These are phyloP conservation scores for Calephelis nemesis DNA, from an alignment of 1,140 invertebrate species.

Conservation along the genomic window DNA sequence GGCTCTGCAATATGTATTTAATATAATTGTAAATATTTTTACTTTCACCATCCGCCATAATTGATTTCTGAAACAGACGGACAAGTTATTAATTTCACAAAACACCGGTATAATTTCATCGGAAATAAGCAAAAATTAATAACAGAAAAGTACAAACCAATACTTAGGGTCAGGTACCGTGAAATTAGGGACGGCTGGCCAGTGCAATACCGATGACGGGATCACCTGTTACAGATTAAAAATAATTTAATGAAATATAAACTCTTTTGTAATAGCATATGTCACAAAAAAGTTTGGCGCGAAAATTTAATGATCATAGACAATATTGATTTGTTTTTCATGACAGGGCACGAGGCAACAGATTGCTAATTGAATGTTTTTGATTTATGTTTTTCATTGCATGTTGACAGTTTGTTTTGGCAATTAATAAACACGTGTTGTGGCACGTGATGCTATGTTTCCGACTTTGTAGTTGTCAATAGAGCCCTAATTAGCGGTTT, in stretches of 20 bases:
- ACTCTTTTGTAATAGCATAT: not conserved
- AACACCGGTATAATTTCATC: slow-evolving; percentile 31
- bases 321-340: slow-evolving; percentile 16
- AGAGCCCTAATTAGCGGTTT: too few species aligned
- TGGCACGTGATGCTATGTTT: too few species aligned
- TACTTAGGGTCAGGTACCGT: slow-evolving; percentile 35
- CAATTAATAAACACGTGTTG: too few species aligned
- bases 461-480: too few species aligned
- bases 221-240: slow-evolving; percentile 2
- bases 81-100: slow-evolving; percentile 25
- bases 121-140: slow-evolving; percentile 48
- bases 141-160: slow-evolving; percentile 48
- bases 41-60: not conserved
- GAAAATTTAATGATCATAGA: not conserved
- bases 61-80: slow-evolving; percentile 22
- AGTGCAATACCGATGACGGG: not conserved
- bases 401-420: slow-evolving; percentile 1
- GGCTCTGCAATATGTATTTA: too few species aligned
- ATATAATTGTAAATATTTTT: not conserved
- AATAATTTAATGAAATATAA: not conserved
- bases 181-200: slow-evolving; percentile 39
- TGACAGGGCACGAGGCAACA: slow-evolving; percentile 13
- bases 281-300: not conserved
- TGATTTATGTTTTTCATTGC: slow-evolving; percentile 8
- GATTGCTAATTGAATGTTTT: slow-evolving; percentile 16